phyloP scores from a whole-genome alignment of 2,113 vertebrate genomes.

The Sylvicapra grimmia region DNA sequence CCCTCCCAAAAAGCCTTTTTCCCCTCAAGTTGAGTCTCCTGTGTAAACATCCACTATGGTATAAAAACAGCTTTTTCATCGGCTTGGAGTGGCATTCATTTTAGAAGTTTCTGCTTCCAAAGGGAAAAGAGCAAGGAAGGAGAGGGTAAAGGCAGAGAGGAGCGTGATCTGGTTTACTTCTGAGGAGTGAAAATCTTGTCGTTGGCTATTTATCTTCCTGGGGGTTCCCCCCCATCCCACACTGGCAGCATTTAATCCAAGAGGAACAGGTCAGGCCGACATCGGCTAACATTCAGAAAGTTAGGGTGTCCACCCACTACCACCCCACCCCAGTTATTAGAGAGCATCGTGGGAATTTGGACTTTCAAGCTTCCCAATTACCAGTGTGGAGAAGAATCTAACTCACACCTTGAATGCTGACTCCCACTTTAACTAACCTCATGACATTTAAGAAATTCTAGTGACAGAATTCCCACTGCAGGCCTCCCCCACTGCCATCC shows the following conservation, averaged over 20 bases:
- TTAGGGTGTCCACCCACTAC: background rate
- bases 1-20: constrained; percentile 76
- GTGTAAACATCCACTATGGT: constrained; percentile 80
- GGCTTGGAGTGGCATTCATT: constrained; percentile 74
- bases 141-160: constrained; percentile 7
- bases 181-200: constrained; percentile 48
- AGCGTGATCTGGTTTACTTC: constrained; percentile 29
- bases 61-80: constrained; percentile 82
- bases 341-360: background rate
- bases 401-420: constrained; percentile 42
- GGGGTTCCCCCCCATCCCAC: background rate
- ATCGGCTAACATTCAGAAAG: constrained; percentile 38
- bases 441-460: constrained; percentile 13
- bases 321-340: background rate
- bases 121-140: constrained; percentile 41
- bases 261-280: background rate
- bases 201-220: constrained; percentile 6
- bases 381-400: background rate
- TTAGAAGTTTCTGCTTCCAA: constrained; percentile 67
- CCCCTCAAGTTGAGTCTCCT: constrained; percentile 80
- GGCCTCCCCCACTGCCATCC: background rate
- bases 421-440: constrained; percentile 40
- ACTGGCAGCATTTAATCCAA: background rate
- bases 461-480: constrained; percentile 10
- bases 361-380: constrained; percentile 14